A percentile compares a stretch with the other conserved stretches of the same genome.
phyloP scores from a whole-genome alignment of 2,888 invertebrate genomes.

The Cephus sareptanus region DNA sequence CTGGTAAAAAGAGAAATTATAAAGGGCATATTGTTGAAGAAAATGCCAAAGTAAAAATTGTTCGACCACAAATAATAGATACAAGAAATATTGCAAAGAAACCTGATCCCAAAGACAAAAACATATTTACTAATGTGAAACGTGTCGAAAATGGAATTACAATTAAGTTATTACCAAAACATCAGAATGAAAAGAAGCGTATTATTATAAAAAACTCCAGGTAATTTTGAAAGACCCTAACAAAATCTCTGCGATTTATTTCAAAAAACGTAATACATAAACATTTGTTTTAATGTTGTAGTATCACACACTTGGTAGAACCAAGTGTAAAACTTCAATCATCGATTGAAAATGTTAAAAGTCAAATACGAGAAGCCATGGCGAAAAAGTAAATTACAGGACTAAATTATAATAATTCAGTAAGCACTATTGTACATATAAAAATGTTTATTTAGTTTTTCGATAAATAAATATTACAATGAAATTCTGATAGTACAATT shows the following conservation, averaged over 20 bases:
- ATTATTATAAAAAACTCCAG: slow-evolving; percentile 53
- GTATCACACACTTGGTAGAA: slow-evolving; percentile 43
- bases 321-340: slow-evolving; percentile 47
- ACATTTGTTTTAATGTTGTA: slow-evolving; percentile 31
- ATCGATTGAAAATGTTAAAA: slow-evolving; percentile 47
- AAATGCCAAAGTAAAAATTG: slow-evolving; percentile 35
- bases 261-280: slow-evolving; percentile 5
- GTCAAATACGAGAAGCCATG: slow-evolving; percentile 52
- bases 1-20: slow-evolving; percentile 50
- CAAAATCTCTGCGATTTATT: not conserved
- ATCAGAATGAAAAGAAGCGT: slow-evolving; percentile 42
- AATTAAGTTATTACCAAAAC: slow-evolving; percentile 45
- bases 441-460: slow-evolving; percentile 1
- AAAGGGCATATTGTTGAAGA: slow-evolving; percentile 43
- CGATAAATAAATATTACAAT: not conserved
- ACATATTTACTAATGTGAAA: slow-evolving; percentile 46
- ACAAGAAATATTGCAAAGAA: slow-evolving; percentile 42
- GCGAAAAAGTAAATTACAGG: slow-evolving; percentile 23
- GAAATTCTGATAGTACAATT: not conserved
- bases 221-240: slow-evolving; percentile 31
- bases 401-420: slow-evolving; percentile 7
- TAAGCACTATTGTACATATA: slow-evolving; percentile 3
- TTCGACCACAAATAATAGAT: slow-evolving; percentile 50
- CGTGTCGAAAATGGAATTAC: slow-evolving; percentile 49
- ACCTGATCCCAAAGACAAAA: slow-evolving; percentile 29